Conservation (phyloP, 2,113 vertebrate species). For the Python bivittatus region DNA sequence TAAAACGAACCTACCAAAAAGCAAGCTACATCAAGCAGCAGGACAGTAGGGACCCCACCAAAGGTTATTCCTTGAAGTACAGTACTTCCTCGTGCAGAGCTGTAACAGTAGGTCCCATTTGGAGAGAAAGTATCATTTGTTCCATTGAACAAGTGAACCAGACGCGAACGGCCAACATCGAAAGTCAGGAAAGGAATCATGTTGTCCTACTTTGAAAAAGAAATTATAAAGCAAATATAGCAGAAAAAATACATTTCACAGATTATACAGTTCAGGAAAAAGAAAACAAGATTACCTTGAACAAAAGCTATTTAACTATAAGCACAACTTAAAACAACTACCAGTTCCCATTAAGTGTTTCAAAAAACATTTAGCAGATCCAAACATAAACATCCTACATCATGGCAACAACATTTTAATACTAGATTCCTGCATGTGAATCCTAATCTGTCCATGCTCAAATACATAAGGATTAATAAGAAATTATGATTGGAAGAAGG, state of each 20-base stretch:
- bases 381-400: background rate
- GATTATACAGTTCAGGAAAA: background rate
- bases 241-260: background rate
- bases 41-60: slow-evolving; percentile 87
- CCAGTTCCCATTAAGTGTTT: background rate
- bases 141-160: slow-evolving; percentile 58
- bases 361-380: background rate
- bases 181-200: slow-evolving; percentile 63
- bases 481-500: background rate
- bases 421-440: background rate
- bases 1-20: slow-evolving; percentile 80
- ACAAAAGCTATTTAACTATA: background rate
- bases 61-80: slow-evolving; percentile 86
- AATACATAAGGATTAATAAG: background rate
- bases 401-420: background rate
- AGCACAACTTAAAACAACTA: background rate
- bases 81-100: slow-evolving; percentile 75
- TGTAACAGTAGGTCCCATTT: slow-evolving; percentile 82
- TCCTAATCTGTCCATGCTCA: background rate
- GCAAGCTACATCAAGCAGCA: slow-evolving; percentile 85
- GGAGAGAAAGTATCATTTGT: slow-evolving; percentile 44
- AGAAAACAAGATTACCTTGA: background rate
- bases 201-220: slow-evolving; percentile 36
- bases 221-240: background rate
- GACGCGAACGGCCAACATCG: slow-evolving; percentile 60